These are phyloP conservation scores for Synanthedon myopaeformis DNA, from an alignment of 2,888 invertebrate genomes.

Conservation along the genomic window DNA sequence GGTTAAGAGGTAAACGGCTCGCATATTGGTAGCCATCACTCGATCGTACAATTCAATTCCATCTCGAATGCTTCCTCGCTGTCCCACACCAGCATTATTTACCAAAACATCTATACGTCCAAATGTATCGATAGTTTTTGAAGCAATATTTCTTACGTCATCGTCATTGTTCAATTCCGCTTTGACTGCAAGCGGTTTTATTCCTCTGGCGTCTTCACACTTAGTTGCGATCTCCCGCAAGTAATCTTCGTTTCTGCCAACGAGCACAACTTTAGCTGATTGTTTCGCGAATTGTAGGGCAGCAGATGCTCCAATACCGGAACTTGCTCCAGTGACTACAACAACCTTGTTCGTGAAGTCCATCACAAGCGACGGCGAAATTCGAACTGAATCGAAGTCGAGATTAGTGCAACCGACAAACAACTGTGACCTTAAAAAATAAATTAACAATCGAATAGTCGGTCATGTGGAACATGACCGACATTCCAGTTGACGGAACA, in stretches of 20 bases:
- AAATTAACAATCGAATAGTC: background rate
- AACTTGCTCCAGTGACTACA: slow-evolving; percentile 77
- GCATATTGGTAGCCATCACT: slow-evolving; percentile 86
- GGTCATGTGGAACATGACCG: background rate
- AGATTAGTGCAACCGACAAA: background rate
- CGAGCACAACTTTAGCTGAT: slow-evolving; percentile 74
- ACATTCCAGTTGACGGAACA: background rate
- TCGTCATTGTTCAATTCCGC: slow-evolving; percentile 77
- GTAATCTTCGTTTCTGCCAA: slow-evolving; percentile 77
- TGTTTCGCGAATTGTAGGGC: slow-evolving; percentile 75
- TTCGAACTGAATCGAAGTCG: slow-evolving; percentile 11
- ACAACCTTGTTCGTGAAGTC: slow-evolving; percentile 72
- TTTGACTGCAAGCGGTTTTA: slow-evolving; percentile 68
- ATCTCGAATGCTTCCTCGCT: slow-evolving; percentile 80
- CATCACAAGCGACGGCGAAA: slow-evolving; percentile 36
- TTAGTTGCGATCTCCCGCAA: slow-evolving; percentile 72
- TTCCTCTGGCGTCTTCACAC: slow-evolving; percentile 54
- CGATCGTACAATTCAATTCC: slow-evolving; percentile 86
- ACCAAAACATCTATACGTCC: slow-evolving; percentile 81
- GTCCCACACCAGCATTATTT: slow-evolving; percentile 87
- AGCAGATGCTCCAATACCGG: slow-evolving; percentile 79
- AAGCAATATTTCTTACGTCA: slow-evolving; percentile 74
- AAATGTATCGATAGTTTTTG: slow-evolving; percentile 74
- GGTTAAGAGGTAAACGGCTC: slow-evolving; percentile 81
- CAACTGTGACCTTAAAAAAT: slow-evolving; percentile 5